Conservation (phyloP, 1,140 invertebrate genomes). For the Trichoplusia ni region DNA sequence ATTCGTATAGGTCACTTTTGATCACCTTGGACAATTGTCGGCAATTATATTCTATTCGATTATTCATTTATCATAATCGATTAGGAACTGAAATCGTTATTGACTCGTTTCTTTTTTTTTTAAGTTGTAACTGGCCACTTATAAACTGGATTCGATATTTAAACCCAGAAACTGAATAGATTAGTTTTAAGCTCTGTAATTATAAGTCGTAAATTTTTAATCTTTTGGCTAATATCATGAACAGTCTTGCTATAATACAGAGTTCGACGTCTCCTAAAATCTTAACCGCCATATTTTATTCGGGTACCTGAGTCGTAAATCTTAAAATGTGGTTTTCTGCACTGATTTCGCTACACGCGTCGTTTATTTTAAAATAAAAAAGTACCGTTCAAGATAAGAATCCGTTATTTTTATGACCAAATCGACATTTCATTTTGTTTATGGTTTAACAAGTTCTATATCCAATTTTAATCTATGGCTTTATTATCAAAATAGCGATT, state of each 20-base stretch:
- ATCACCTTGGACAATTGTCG: constrained; percentile 15
- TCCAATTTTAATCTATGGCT: background rate
- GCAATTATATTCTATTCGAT: background rate
- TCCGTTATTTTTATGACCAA: constrained; percentile 15
- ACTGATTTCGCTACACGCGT: background rate
- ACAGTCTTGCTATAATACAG: background rate
- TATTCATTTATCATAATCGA: background rate
- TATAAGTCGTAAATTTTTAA: constrained; percentile 1
- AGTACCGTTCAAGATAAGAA: background rate
- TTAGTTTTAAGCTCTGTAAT: no score
- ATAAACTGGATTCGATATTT: background rate
- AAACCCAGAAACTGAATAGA: no score
- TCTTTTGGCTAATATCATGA: constrained; percentile 5
- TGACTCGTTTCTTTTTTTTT: background rate
- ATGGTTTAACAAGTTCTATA: background rate
- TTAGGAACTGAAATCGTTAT: no score
- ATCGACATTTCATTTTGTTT: background rate
- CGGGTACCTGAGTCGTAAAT: no score
- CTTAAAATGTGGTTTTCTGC: background rate
- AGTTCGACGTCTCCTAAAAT: constrained; percentile 22
- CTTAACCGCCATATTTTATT: background rate
- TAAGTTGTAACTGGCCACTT: background rate
- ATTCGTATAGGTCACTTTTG: constrained; percentile 19
- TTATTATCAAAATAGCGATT: background rate
- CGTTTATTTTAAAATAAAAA: background rate